Evolutionary conservation across 2,888 invertebrate species (phyloP), one percentile per base, ranked within the genome.

Genomic region (Cosmorhoe ocellata): DNA sequence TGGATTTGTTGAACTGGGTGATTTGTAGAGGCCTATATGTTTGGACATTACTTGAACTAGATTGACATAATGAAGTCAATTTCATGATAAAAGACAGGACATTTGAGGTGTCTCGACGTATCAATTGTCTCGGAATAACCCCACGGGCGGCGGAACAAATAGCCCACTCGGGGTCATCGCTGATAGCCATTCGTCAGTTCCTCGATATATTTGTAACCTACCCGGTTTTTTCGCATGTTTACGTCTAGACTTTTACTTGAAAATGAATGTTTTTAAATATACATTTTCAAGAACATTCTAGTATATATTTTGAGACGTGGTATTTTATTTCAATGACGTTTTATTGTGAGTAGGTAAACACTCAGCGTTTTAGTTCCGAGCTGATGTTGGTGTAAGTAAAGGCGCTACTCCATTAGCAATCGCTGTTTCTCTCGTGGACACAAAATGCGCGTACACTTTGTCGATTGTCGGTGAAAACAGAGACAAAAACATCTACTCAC

Each of bases 101-200:
- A 81, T 82, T 84, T 76, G 64, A 64, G 64, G 64, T 71, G 86
- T 84, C 86, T 84, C 84, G 78, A 75, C 81, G 84, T 81, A 84
- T 87, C 81, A 81, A 86, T 85, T 87, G 83, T 80, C 82, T 81
- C 72, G 59, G 56, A 71, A 67, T 81, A 79, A 81, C 80, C 81
- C 75, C 76, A 66, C 30, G 61, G 27, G 28, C 24, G 33, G 66
- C 37, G 32, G 66, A 59, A 72, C 72, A 74, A 77, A 75, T 70
- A 69, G 66, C 12, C 51, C 42, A 6, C 10, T 8, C 27, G 41
- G 59, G 67, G 52, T 52, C 63, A 61, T 56, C 57, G 56, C 48
- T 44, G 46, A 49, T 33, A 46, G 54, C 41, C 48, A 51, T 58
- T 55, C 52, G 45, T 57, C 61, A 56, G 49, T 50, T 48, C 41